Base-by-base conservation (phyloP, 2,888 invertebrate genomes). In the Eristalinus aeneus region DNA sequence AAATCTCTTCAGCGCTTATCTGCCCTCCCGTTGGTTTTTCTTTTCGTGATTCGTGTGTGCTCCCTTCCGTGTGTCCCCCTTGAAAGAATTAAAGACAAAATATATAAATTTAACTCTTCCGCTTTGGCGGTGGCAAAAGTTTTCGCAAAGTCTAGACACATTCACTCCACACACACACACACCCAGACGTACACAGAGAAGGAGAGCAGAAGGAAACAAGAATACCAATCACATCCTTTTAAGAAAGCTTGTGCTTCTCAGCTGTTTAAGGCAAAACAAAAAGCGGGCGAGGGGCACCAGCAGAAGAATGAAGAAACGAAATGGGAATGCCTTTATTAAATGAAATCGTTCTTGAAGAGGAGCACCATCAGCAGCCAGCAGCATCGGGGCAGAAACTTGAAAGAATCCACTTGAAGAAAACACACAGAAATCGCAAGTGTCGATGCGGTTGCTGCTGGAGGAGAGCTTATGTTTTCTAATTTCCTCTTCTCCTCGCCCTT, bases 71-170 rank as follows among this genome's bases (percentile, higher is more conserved):
- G 16, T 20, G 6, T 32, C 27, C 32, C 6, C 1, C 10, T 11
- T 34, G 46, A 65, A n/a, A 20, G 65, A 75, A 75, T 73, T 69
- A 75, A 73, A 74, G 65, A 75, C 68, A 68, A 84, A 68, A 83
- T 71, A 74, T 65, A 78, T 65, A 79, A 75, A 75, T 79, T 79
- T 67, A 84, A 79, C 75, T 79, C 84, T 84, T 84, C 79, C 75
- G 79, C 60, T 74, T 39, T 68, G 56, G 27, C 34, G 82, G 46
- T 67, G 46, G 58, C 60, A 16, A 84, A 84, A 84, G 31, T 79
- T 84, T 73, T 79, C 39, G 54, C n/a, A 60, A 53, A 75, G 84
- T 84, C 84, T 84, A 84, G 79, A 84, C 78, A 53, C 53, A 73
- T 20, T 54, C 71, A 36, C 11, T 60, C 27, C 23, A 36, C 60